Percentiles rank a stretch among this genome's conserved stretches.
These are phyloP conservation scores for Argynnis bischoffii DNA, from an alignment of 2,888 invertebrate species.

Conservation along the genomic window DNA sequence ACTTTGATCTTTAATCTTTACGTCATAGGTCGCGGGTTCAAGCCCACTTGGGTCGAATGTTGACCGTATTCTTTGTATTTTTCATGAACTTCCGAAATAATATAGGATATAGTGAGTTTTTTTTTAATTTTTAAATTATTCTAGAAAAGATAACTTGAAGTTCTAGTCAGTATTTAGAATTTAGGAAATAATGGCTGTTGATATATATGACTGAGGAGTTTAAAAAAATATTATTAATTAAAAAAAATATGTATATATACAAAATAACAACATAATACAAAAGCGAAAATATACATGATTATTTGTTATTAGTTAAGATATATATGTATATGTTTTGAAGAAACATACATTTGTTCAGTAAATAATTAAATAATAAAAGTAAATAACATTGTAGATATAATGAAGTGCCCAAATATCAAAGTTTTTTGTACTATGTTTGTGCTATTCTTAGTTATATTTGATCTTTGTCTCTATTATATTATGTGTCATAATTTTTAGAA, in stretches of 20 bases:
- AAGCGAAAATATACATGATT: too few relatives aligned
- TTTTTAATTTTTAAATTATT: background rate
- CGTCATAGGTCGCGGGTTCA: too few relatives aligned
- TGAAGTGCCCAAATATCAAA: background rate
- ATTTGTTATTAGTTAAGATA: too few relatives aligned
- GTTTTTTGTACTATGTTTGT: background rate
- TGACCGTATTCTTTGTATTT: too few relatives aligned
- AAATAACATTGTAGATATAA: background rate
- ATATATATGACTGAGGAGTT: background rate
- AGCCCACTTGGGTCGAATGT: too few relatives aligned
- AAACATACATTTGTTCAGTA: too few relatives aligned
- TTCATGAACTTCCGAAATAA: too few relatives aligned
- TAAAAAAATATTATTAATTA: background rate
- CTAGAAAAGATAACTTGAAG: background rate
- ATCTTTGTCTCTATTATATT: slow-evolving; percentile 15
- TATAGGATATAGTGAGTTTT: background rate
- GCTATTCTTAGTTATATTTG: slow-evolving; percentile 10
- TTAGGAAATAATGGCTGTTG: slow-evolving; percentile 2
- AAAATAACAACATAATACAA: background rate
- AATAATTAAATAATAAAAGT: too few relatives aligned
- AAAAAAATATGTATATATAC: slow-evolving; percentile 1
- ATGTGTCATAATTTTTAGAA: slow-evolving; percentile 19
- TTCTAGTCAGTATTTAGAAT: slow-evolving; percentile 2
- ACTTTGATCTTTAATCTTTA: too few relatives aligned
- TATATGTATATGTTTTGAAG: too few relatives aligned